Evolutionary conservation across 2,113 vertebrate species (phyloP).

Genomic region (Rallus limicola): DNA sequence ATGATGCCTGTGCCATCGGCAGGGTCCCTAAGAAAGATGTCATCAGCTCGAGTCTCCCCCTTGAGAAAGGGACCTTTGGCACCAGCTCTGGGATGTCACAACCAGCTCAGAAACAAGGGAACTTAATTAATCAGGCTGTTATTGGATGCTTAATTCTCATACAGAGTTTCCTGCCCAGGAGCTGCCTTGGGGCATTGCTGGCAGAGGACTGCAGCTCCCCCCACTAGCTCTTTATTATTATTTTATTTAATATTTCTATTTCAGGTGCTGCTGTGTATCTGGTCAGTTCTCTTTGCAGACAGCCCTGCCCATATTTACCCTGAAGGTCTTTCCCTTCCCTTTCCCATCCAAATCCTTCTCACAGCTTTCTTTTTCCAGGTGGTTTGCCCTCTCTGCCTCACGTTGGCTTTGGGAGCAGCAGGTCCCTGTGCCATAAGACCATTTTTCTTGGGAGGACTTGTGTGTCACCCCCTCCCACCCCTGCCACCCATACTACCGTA

Average conservation of each 20-base stretch:
- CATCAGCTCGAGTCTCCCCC: neutral
- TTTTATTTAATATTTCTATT: neutral
- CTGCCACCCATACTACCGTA: neutral
- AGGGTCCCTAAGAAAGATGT: neutral
- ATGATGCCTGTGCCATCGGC: neutral
- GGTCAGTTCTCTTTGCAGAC: neutral
- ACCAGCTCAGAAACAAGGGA: neutral
- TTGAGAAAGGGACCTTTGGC: neutral
- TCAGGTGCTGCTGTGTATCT: neutral
- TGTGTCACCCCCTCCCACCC: neutral
- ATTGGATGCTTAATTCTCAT: neutral
- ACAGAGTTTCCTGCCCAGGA: accelerated
- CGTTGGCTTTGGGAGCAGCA: neutral
- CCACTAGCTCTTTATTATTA: neutral
- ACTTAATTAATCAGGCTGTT: neutral
- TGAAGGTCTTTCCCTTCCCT: neutral
- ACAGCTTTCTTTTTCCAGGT: neutral
- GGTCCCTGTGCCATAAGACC: neutral
- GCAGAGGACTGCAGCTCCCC: neutral
- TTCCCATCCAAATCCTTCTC: neutral
- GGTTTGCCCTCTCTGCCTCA: neutral
- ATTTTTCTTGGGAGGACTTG: neutral
- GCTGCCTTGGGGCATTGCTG: neutral
- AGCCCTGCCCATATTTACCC: neutral
- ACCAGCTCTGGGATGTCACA: neutral